Conservation (phyloP, 2,888 invertebrate species). For the Apotomis betuletana region DNA sequence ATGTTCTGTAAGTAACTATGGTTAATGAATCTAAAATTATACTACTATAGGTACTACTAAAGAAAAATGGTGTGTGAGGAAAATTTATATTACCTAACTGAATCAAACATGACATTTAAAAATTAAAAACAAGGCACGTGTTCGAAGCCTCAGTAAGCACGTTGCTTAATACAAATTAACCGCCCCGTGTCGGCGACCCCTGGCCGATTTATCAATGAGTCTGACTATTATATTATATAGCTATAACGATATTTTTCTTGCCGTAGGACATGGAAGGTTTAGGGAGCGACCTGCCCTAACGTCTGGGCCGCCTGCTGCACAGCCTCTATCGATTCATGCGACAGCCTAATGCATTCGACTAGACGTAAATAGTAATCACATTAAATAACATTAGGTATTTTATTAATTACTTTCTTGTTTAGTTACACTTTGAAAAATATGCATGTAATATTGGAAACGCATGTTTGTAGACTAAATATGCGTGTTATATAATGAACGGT, state of each 20-base stretch:
- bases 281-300: constrained; percentile 67
- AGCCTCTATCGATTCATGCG: constrained; percentile 49
- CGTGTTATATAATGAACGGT: background rate
- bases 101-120: no score
- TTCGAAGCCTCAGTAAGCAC: background rate
- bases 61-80: no score
- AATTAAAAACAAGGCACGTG: no score
- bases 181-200: constrained; percentile 12
- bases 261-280: constrained; percentile 40
- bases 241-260: constrained; percentile 30
- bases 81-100: no score
- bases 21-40: background rate
- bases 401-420: no score
- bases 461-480: background rate
- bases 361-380: constrained; percentile 23
- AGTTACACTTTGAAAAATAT: no score
- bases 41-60: no score
- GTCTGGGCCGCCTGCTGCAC: constrained; percentile 55
- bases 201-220: constrained; percentile 37
- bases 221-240: background rate
- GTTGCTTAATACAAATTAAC: constrained; percentile 14
- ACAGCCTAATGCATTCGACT: constrained; percentile 2
- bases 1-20: constrained; percentile 3
- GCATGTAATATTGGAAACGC: no score
- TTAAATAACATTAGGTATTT: no score